Percentiles rank a stretch among this genome's conserved stretches.
These are phyloP conservation scores for Origma solitaria DNA, from an alignment of 2,113 vertebrate genomes.

Conservation along the genomic window DNA sequence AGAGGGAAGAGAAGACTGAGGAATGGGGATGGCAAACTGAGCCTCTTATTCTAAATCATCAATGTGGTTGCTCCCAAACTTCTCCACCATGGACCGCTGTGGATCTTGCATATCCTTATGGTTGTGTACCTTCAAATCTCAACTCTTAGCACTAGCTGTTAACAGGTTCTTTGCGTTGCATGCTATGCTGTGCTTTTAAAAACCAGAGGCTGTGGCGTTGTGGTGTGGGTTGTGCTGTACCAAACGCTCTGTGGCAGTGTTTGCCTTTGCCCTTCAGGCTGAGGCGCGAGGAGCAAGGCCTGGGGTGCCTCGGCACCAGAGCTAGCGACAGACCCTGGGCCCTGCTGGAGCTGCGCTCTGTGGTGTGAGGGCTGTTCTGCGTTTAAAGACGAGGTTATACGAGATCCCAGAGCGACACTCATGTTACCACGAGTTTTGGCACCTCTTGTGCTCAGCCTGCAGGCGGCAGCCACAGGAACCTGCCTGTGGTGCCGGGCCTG, in stretches of 20 bases:
- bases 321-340: too few species aligned
- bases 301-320: rapidly evolving
- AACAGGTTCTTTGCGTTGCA: neutral
- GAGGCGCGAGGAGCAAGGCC: rapidly evolving
- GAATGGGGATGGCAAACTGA: neutral
- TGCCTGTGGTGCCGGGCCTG: too few species aligned
- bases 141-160: neutral
- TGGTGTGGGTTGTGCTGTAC: neutral
- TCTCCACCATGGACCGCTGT: neutral
- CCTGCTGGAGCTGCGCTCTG: neutral
- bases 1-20: neutral
- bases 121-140: neutral
- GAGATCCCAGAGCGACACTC: neutral
- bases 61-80: neutral
- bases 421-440: neutral
- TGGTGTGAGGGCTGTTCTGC: neutral
- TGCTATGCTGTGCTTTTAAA: neutral
- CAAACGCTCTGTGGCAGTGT: rapidly evolving
- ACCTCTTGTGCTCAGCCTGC: rapidly evolving
- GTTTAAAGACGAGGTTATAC: neutral
- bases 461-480: rapidly evolving
- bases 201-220: neutral
- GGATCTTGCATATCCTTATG: neutral
- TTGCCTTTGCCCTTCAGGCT: rapidly evolving
- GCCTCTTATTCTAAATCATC: neutral